A percentile compares a stretch with the other conserved stretches of the same genome.
Conservation (phyloP, 2,797 vertebrate species). For the Sebastes alutus region DNA sequence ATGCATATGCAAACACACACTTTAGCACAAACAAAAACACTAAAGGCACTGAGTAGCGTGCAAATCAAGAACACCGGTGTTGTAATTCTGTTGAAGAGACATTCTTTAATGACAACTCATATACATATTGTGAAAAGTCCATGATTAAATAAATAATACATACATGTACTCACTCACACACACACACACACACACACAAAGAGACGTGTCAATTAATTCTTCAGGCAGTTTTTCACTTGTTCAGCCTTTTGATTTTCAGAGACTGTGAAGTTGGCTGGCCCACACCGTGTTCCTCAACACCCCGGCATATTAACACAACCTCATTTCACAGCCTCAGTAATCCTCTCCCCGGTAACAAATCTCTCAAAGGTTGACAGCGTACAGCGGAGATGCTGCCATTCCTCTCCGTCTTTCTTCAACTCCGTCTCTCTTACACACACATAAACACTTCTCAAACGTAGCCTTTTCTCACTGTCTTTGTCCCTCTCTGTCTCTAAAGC, state of each 20-base stretch:
- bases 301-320: conserved; percentile 72
- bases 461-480: conserved; percentile 20
- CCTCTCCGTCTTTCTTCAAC: conserved; percentile 26
- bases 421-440: conserved; percentile 43
- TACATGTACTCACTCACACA: not conserved
- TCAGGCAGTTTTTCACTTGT: conserved; percentile 48
- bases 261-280: conserved; percentile 55
- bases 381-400: conserved; percentile 54
- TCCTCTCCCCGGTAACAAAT: conserved; percentile 76
- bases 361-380: conserved; percentile 71
- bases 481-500: conserved; percentile 6
- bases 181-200: not conserved
- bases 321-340: conserved; percentile 71
- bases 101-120: conserved; percentile 33
- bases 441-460: conserved; percentile 46
- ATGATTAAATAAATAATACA: conserved; percentile 35
- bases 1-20: not conserved
- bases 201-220: conserved; percentile 36
- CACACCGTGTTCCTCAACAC: conserved; percentile 59
- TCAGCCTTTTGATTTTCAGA: conserved; percentile 61
- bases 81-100: not conserved
- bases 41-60: not conserved
- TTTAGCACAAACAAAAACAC: conserved; percentile 13
- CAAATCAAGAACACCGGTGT: conserved; percentile 18
- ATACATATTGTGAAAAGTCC: conserved; percentile 26